Evolutionary conservation across 2,113 vertebrate genomes (phyloP), one percentile per base, ranked within the genome.

Genomic region (Sisor rabdophorus): DNA sequence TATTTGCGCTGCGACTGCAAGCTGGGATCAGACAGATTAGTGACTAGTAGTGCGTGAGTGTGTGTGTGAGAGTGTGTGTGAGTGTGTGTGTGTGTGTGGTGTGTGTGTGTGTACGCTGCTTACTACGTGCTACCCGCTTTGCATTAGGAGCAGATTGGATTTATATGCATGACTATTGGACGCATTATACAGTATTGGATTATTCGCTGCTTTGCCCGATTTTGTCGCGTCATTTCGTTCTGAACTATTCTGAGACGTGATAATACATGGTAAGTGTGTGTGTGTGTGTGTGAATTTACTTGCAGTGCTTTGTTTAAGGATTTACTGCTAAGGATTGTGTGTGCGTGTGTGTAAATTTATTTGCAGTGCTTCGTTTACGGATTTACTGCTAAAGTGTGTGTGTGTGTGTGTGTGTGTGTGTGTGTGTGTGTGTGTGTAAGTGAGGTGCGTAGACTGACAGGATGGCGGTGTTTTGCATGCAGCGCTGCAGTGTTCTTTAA

Each of bases 201-300:
- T 47, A 63, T 63, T 20, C 67, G n/a, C 5, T 15, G 22, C 64
- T 30, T 2, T 52, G 72, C 36, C 11, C 22, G 72, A 74, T 82
- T 53, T 54, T 24, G 26, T 55, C 52, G 47, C 58, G 19, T 75
- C 65, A 48, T 73, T 59, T 79, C 30, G 50, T 32, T 65, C 71
- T 71, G 58, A 54, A 67, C 40, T 64, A 53, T 19, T 69, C 61
- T 50, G 76, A 55, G n/a, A 13, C 58, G 76, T 40, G 28, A 55
- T 76, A 74, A 82, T 61, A 79, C 72, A 71, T 71, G 85, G 88
- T 89, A 88, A 88, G 87, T 36, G 30, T 76, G 65, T 69, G 44
- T 26, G 48, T 52, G 2, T 50, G 44, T 30, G 32, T 36, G 32
- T 64, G 20, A 44, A 22, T 70, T 81, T 79, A 52, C 48, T 13